A percentile compares a stretch with the other conserved stretches of the same genome.
Conservation (phyloP, 2,113 vertebrate genomes). For the Syrmaticus mikado region DNA sequence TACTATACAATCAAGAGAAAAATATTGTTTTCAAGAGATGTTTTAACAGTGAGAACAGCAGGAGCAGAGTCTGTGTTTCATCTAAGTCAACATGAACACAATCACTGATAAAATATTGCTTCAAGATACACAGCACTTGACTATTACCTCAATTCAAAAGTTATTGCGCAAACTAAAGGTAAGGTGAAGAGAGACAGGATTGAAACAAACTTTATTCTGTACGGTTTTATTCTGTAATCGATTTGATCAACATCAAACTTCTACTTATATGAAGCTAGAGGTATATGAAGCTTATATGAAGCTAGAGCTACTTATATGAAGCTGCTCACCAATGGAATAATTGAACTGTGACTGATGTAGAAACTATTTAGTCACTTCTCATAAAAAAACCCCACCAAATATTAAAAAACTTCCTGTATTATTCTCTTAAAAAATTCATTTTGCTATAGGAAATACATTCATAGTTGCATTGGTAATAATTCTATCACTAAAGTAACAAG, state of each 20-base stretch:
- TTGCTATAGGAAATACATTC: background rate
- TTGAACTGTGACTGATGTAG: rapidly evolving
- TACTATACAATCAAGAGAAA: background rate
- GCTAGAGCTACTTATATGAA: background rate
- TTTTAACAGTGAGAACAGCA: background rate
- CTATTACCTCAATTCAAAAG: background rate
- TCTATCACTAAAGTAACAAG: background rate
- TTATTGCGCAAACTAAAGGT: background rate
- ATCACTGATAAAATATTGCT: background rate
- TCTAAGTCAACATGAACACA: background rate
- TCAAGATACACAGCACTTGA: background rate
- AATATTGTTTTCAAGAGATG: background rate
- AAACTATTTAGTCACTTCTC: background rate
- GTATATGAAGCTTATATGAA: background rate
- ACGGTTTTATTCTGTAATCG: background rate
- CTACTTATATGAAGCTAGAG: background rate
- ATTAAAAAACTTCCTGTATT: background rate
- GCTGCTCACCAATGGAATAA: background rate
- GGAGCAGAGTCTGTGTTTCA: background rate
- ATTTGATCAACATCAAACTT: background rate
- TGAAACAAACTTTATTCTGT: background rate
- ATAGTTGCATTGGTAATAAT: background rate
- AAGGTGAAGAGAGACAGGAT: background rate
- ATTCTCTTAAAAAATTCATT: background rate
- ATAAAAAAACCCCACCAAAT: background rate